Conservation (phyloP, 2,888 invertebrate genomes). For the Lypha dubia region DNA sequence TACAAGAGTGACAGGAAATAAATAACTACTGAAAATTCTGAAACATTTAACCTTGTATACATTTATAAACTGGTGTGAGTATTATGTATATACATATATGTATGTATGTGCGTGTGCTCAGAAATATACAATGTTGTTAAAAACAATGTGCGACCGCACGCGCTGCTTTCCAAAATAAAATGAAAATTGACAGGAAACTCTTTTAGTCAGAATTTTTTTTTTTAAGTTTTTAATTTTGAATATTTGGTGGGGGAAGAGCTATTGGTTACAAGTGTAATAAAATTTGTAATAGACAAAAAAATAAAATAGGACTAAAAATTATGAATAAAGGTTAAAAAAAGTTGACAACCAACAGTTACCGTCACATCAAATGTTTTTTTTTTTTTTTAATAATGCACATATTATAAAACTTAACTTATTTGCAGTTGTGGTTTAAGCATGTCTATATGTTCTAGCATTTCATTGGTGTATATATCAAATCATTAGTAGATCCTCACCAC, state of each 20-base stretch:
- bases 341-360: background rate
- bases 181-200: background rate
- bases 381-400: too few relatives aligned
- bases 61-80: background rate
- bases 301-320: background rate
- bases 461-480: too few relatives aligned
- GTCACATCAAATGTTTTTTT: too few relatives aligned
- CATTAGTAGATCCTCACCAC: too few relatives aligned
- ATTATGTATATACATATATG: background rate
- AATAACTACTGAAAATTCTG: slow-evolving; percentile 16
- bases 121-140: background rate
- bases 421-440: too few relatives aligned
- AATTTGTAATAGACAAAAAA: background rate
- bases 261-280: background rate
- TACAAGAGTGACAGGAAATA: slow-evolving; percentile 38
- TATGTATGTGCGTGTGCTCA: background rate
- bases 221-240: background rate
- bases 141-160: background rate
- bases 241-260: background rate
- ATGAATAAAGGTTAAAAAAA: background rate
- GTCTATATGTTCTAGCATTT: too few relatives aligned
- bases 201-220: background rate
- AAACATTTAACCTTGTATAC: background rate
- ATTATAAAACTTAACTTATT: too few relatives aligned
- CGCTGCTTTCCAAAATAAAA: background rate